phyloP scores from a whole-genome alignment of 2,113 vertebrate genomes.

The Cariama cristata region DNA sequence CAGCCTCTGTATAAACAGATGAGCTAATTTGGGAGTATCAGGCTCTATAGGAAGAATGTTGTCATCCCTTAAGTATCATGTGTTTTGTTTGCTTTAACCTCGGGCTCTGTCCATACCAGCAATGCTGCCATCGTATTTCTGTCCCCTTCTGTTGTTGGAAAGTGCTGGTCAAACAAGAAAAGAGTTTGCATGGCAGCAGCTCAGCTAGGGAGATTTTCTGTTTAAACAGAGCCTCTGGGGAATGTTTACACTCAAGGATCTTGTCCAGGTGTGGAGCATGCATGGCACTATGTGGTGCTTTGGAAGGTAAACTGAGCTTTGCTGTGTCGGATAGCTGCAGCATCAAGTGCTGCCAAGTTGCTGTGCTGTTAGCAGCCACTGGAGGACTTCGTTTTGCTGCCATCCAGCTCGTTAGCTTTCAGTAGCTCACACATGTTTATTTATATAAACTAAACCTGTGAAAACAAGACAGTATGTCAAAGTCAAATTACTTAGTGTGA shows the following conservation, averaged over 20 bases:
- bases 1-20: not conserved
- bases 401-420: not conserved
- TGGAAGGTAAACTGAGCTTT: not conserved
- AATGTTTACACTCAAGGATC: not conserved
- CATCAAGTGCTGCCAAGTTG: not conserved
- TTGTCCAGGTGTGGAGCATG: not conserved
- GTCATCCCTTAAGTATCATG: not conserved
- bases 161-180: not conserved
- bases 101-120: not conserved
- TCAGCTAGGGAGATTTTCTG: not conserved
- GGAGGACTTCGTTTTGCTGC: not conserved
- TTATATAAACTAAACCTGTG: not conserved
- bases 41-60: not conserved
- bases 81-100: not conserved
- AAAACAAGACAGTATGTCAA: constrained; percentile 41
- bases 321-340: not conserved
- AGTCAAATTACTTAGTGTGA: constrained; percentile 48
- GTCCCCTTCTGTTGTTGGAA: not conserved
- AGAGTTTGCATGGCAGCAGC: not conserved
- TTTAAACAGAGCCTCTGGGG: not conserved
- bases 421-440: not conserved
- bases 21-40: not conserved
- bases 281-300: not conserved
- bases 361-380: not conserved
- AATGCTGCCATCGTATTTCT: not conserved